phyloP scores from a whole-genome alignment of 2,797 vertebrate genomes.

The Lycodopsis pacificus region DNA sequence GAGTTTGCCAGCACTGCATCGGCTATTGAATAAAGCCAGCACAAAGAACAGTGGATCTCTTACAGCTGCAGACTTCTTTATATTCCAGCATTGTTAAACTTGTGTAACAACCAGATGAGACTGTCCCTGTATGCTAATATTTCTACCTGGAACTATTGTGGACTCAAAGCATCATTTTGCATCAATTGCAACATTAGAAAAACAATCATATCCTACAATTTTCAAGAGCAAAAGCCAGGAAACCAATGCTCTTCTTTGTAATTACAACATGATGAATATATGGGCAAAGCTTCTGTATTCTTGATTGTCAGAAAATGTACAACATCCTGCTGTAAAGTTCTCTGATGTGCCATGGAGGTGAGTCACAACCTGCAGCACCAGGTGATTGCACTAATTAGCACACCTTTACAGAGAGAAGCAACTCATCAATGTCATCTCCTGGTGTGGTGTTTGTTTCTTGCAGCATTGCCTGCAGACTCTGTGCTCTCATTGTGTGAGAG shows the following conservation, averaged over 20 bases:
- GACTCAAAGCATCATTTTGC: neutral
- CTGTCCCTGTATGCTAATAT: neutral
- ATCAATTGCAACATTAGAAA: neutral
- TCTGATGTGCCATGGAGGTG: slow-evolving; percentile 3
- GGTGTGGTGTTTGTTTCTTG: slow-evolving; percentile 43
- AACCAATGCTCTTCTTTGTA: neutral
- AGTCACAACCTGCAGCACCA: slow-evolving; percentile 17
- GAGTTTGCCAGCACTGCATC: neutral
- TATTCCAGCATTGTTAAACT: neutral
- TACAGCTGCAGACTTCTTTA: neutral
- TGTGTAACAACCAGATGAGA: neutral
- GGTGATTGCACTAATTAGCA: slow-evolving; percentile 46
- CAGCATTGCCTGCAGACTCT: slow-evolving; percentile 14
- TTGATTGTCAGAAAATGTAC: neutral
- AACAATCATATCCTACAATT: neutral
- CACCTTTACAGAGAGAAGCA: slow-evolving; percentile 32
- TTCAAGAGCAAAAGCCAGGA: neutral
- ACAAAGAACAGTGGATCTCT: neutral
- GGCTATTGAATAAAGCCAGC: neutral
- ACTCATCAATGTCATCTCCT: slow-evolving; percentile 26
- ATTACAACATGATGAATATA: neutral
- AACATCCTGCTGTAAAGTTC: neutral
- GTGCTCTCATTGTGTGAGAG: slow-evolving; percentile 25
- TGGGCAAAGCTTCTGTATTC: neutral
- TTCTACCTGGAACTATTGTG: neutral